Evolutionary conservation across 2,888 invertebrate species (phyloP), one percentile per base, ranked within the genome.

Genomic region (Melanostoma scalare): DNA sequence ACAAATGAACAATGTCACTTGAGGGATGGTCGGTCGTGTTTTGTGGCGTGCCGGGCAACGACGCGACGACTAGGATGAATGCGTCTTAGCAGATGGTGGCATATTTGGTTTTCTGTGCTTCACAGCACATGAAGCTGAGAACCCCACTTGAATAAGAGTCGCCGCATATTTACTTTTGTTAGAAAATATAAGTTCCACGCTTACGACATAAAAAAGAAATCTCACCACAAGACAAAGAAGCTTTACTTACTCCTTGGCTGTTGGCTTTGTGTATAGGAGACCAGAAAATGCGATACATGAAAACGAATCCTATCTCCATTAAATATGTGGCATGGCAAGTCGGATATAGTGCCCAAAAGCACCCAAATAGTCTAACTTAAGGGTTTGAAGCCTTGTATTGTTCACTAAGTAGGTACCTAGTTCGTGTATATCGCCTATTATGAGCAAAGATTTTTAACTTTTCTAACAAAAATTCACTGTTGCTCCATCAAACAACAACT

Each of bases 1-100:
- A 73, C 63, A 82, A 77, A 68, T 68, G 68, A 82, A 77, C 81
- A 73, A 77, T 77, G 52, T 68, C 67, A 77, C 81, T 81, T 71
- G 20, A 20, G 20, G 1, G 20, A 20, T 20, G 20, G 20, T 20
- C 20, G 20, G 20, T 20, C 20, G 20, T 20, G 20, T 20, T 20
- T 20, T 1, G 20, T 20, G 20, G 20, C 20, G 20, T 20, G 20
- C 20, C 1, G 20, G 20, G 20, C 20, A 20, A 0, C 20, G 20
- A 20, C 0, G 20, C 20, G 20, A 20, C 20, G 20, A 20, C 20
- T 20, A 20, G 20, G 20, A 20, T 20, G 20, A 20, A 1, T 20
- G 20, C 1, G 20, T 20, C 20, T 20, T 1, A 20, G 1, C 20
- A 20, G 0, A 20, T 20, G 20, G 20, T 20, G 20, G 20, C 1